phyloP scores from a whole-genome alignment of 2,888 invertebrate genomes.

The Rapana venosa region DNA sequence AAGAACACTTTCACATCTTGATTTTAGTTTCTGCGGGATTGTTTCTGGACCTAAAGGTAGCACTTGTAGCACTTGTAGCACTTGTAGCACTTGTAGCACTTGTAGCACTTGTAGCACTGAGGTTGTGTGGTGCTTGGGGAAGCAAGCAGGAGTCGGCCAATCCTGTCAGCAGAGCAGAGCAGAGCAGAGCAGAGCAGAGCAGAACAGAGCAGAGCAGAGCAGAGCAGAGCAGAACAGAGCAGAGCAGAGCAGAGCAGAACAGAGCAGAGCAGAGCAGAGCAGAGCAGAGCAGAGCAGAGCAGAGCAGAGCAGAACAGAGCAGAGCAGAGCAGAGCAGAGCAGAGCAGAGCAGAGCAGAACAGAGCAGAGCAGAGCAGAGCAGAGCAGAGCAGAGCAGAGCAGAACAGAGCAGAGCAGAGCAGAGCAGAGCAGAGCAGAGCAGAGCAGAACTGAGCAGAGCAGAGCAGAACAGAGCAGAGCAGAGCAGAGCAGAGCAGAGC shows the following conservation, averaged over 20 bases:
- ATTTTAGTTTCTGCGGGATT: no score
- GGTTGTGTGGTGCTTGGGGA: no score
- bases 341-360: conserved; percentile 16
- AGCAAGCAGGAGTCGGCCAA: no score
- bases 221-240: conserved; percentile 32
- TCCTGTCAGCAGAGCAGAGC: no score
- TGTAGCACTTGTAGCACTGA: no score
- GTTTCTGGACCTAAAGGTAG: no score
- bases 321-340: conserved; percentile 39
- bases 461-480: conserved; percentile 40
- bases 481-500: neutral
- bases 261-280: conserved; percentile 20
- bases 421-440: conserved; percentile 41
- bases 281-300: neutral
- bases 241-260: conserved; percentile 12
- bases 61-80: no score
- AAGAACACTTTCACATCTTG: no score
- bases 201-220: neutral
- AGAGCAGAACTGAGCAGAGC: conserved; percentile 9
- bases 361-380: conserved; percentile 44
- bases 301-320: conserved; percentile 35
- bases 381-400: conserved; percentile 45
- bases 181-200: neutral
- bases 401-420: conserved; percentile 41
- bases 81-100: no score